Evolutionary conservation across 2,888 invertebrate species (phyloP).

Genomic region (Allolobophora icterica): DNA sequence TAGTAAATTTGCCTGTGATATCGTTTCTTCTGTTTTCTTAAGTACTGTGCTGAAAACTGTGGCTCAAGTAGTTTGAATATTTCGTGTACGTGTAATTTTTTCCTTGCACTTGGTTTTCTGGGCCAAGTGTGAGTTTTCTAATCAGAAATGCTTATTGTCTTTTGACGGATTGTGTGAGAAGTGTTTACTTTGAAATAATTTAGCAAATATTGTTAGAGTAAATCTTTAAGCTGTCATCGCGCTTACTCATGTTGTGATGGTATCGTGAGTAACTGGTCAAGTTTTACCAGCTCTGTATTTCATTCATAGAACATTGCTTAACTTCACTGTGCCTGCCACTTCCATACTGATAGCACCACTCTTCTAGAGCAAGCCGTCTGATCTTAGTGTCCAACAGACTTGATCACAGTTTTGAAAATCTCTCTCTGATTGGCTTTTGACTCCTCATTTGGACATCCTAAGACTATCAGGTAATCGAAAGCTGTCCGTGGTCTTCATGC

Average conservation of each 20-base stretch:
- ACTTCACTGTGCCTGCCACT: too few species aligned
- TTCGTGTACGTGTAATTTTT: background rate
- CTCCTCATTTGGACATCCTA: too few species aligned
- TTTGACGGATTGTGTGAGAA: background rate
- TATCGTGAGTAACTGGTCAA: background rate
- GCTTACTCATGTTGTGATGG: background rate
- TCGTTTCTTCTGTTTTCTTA: background rate
- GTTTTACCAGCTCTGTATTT: background rate
- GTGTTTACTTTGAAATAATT: background rate
- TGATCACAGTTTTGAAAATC: too few species aligned
- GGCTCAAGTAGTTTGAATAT: background rate
- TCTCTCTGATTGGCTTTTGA: too few species aligned
- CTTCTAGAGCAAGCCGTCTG: too few species aligned
- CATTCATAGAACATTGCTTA: too few species aligned
- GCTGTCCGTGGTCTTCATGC: too few species aligned
- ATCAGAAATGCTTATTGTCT: background rate
- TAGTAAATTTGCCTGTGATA: background rate
- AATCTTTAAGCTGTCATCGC: background rate
- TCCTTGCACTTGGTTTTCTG: background rate
- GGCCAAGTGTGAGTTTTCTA: background rate
- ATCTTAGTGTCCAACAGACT: too few species aligned
- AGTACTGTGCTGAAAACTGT: background rate
- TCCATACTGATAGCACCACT: too few species aligned
- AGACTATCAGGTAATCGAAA: too few species aligned
- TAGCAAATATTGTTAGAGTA: background rate